Evolutionary conservation across 2,797 vertebrate genomes (phyloP), one percentile per base, ranked within the genome.

Genomic region (Triplophysa yarkandensis): DNA sequence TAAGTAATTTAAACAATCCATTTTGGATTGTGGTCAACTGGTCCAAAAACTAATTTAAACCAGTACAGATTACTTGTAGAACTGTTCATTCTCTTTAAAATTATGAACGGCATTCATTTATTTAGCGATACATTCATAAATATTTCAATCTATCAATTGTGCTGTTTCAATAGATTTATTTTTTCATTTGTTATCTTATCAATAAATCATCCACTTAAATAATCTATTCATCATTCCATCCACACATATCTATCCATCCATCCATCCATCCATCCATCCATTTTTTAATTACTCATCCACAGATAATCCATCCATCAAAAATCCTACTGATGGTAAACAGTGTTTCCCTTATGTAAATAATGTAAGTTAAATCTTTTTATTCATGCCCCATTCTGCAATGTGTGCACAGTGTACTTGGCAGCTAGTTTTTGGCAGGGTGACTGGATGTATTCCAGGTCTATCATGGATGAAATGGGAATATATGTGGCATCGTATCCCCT

Each of bases 391-490:
- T 65, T 28, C 62, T 62, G 28, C 73, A 67, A 68, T 30, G 23
- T 23, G 50, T 70, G 39, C 44, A 19, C 28, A 27, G n/a, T 48
- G 14, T 36, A 21, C 61, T 21, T n/a, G 50, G 34, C 13, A 43
- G 67, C 19, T 6, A 50, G 54, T 58, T 69, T 79, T 75, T 79
- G 77, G 65, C 72, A 61, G 11, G 21, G 46, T 55, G 54, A 44
- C 85, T 85, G 85, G 85, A 82, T 83, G 86, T 83, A 85, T 83
- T 90, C 77, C 83, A 76, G 63, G 70, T 80, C 87, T 90, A 91
- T 90, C 89, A 86, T 87, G 80, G 81, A 83, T 86, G 85, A 87
- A 85, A 85, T 68, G 76, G 84, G 83, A 88, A 76, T 86, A 76
- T 86, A 73, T 81, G 65, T 81, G 85, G 81, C 83, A 88, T 87